phyloP scores from a whole-genome alignment of 2,113 vertebrate genomes.

The Burhinus oedicnemus region DNA sequence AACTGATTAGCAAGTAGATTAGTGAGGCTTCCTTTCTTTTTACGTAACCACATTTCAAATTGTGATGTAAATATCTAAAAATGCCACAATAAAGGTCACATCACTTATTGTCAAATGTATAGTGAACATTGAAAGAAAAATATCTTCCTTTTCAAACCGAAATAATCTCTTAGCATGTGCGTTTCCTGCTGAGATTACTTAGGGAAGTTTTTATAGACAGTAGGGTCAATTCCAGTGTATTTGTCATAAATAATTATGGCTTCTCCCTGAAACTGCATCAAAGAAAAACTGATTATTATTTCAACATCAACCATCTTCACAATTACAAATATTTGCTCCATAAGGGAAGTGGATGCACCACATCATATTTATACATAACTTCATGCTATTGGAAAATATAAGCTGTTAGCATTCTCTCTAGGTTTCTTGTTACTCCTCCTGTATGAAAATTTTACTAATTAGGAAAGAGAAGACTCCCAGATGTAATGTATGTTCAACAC shows the following conservation, averaged over 20 bases:
- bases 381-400: background rate
- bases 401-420: background rate
- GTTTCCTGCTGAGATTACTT: background rate
- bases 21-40: background rate
- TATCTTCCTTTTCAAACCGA: background rate
- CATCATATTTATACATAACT: background rate
- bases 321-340: constrained; percentile 2
- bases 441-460: constrained; percentile 6
- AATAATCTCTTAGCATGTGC: background rate
- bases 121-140: background rate
- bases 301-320: background rate
- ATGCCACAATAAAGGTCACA: background rate
- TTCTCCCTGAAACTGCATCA: background rate
- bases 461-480: background rate
- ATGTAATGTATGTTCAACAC: background rate
- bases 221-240: background rate
- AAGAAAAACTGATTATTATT: background rate
- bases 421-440: background rate
- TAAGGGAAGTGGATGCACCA: background rate
- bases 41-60: background rate
- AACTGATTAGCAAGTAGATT: background rate
- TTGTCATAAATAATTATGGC: background rate
- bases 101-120: background rate
- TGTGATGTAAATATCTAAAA: background rate
- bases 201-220: background rate